Percentiles rank a stretch among this genome's conserved stretches.
Evolutionary conservation across 2,888 invertebrate genomes (phyloP).

Genomic region (Microplitis manilae): DNA sequence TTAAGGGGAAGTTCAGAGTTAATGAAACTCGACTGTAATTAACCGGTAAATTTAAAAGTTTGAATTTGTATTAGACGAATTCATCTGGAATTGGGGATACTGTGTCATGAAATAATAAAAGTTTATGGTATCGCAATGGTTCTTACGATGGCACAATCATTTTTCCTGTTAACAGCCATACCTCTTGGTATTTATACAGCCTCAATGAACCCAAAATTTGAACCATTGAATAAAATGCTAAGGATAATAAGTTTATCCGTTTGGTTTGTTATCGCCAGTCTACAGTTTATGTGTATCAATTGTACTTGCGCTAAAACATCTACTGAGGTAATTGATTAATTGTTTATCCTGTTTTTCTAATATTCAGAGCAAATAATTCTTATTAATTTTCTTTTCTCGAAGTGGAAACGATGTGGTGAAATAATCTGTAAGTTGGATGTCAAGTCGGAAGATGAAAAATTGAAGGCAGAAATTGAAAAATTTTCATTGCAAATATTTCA

Average conservation of each 20-base stretch:
- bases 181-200: not conserved
- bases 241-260: not conserved
- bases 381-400: not conserved
- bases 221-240: not conserved
- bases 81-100: not conserved
- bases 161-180: not conserved
- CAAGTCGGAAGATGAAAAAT: not conserved
- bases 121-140: not conserved
- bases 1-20: not conserved
- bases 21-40: not conserved
- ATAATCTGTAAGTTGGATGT: not conserved
- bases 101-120: not conserved
- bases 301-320: not conserved
- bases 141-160: not conserved
- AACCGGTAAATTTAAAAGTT: too few species aligned
- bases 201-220: not conserved
- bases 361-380: not conserved
- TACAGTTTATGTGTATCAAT: not conserved
- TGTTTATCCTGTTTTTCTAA: not conserved
- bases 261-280: not conserved
- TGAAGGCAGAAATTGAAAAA: not conserved
- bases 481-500: not conserved
- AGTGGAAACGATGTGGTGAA: not conserved
- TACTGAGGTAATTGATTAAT: not conserved
- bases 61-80: not conserved